phyloP scores from a whole-genome alignment of 2,113 vertebrate genomes.

The Pyrgilauda ruficollis region DNA sequence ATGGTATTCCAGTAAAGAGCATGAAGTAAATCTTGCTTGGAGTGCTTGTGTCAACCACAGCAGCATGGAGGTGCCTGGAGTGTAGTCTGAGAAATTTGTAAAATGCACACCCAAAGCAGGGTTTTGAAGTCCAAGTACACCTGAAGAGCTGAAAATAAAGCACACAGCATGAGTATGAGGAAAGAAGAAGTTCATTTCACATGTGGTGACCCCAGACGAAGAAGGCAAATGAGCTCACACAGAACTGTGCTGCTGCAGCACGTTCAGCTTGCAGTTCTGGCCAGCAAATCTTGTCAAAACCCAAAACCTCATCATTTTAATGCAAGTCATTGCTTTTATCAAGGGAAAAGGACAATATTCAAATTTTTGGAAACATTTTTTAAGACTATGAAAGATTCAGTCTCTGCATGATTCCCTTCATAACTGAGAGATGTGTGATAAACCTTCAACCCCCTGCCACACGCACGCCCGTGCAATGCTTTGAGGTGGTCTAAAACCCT shows the following conservation, averaged over 20 bases:
- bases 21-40: neutral
- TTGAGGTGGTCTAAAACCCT: neutral
- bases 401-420: neutral
- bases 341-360: neutral
- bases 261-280: neutral
- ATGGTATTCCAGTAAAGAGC: neutral
- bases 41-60: neutral
- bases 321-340: neutral
- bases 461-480: fast-evolving
- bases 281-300: neutral
- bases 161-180: neutral
- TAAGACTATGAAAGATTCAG: neutral
- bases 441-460: neutral
- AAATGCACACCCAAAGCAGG: neutral
- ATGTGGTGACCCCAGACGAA: neutral
- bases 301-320: neutral
- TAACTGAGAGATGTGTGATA: neutral
- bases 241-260: too few relatives aligned
- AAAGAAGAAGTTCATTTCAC: neutral
- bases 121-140: neutral
- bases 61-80: neutral
- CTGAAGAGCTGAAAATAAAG: neutral
- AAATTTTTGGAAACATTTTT: neutral
- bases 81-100: neutral
- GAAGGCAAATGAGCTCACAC: neutral